Conservation (phyloP, 37 sponge, comb jelly and placozoan species). For the Tethya wilhelma region DNA sequence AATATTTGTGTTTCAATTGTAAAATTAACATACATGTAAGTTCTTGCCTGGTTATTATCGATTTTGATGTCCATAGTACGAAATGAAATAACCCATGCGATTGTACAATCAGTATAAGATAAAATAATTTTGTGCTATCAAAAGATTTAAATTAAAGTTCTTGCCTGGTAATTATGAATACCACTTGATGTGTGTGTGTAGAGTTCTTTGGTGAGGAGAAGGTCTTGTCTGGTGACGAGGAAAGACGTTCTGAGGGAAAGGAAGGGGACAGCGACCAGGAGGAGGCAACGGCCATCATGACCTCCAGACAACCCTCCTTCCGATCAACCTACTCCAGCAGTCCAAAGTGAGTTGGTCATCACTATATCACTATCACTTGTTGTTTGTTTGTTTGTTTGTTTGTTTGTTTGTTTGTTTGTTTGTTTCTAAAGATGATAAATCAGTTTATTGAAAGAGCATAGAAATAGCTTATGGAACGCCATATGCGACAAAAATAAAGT, state of each 20-base stretch:
- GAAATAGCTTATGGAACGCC: too few relatives aligned
- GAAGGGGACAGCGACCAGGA: conserved; percentile 29
- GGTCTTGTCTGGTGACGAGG: conserved; percentile 49
- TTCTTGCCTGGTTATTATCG: too few relatives aligned
- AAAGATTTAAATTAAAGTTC: too few relatives aligned
- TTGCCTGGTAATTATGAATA: neutral
- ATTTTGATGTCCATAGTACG: too few relatives aligned
- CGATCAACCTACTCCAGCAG: neutral
- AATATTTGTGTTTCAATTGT: neutral
- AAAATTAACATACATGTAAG: neutral
- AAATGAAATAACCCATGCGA: neutral
- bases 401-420: too few relatives aligned
- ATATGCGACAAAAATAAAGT: too few relatives aligned
- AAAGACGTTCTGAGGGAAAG: conserved; percentile 20
- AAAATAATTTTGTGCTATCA: too few relatives aligned
- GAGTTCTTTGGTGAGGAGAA: conserved; percentile 57
- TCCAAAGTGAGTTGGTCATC: conserved; percentile 3
- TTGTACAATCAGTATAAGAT: too few relatives aligned
- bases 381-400: too few relatives aligned
- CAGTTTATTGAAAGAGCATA: too few relatives aligned
- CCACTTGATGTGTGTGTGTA: neutral
- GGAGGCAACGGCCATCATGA: neutral
- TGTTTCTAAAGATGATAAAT: too few relatives aligned
- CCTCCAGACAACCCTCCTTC: neutral
- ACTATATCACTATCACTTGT: too few relatives aligned